These are phyloP conservation scores for Drosophila mimetica DNA, from an alignment of 2,888 invertebrate species.

Conservation along the genomic window DNA sequence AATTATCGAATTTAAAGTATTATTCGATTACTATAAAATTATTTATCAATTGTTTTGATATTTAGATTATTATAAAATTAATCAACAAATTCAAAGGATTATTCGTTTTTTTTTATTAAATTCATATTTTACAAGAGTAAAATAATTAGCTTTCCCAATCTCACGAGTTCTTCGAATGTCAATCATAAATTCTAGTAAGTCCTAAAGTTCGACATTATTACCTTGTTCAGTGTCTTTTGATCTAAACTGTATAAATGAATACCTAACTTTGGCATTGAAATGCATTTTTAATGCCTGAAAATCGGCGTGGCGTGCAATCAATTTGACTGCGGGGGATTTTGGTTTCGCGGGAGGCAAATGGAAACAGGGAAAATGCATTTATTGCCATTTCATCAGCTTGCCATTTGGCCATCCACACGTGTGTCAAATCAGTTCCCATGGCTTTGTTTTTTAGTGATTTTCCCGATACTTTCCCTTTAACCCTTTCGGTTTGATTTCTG, in stretches of 20 bases:
- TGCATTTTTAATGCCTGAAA: slow-evolving; percentile 1
- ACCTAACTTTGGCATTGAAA: slow-evolving; percentile 1
- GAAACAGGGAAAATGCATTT: slow-evolving; percentile 5
- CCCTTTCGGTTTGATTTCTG: slow-evolving; percentile 10
- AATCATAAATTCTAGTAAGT: not conserved
- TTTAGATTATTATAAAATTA: too few species aligned
- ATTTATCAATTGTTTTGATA: too few species aligned
- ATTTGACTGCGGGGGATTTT: not conserved
- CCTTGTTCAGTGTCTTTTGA: not conserved
- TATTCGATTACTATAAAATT: too few species aligned
- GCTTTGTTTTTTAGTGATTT: not conserved
- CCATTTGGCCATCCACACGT: slow-evolving; percentile 16
- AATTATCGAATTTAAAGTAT: too few species aligned
- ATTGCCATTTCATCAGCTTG: slow-evolving; percentile 15
- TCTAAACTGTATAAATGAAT: not conserved
- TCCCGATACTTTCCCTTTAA: not conserved
- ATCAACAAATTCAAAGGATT: too few species aligned
- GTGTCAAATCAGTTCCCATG: slow-evolving; percentile 26
- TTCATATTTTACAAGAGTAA: too few species aligned
- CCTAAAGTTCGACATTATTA: not conserved
- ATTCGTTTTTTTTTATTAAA: too few species aligned
- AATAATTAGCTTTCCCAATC: not conserved
- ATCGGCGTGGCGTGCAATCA: not conserved
- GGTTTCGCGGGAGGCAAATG: not conserved
- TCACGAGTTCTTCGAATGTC: not conserved